Evolutionary conservation across 2,113 vertebrate species (phyloP), one percentile per base, ranked within the genome.

Genomic region (Meleagris gallopavo): DNA sequence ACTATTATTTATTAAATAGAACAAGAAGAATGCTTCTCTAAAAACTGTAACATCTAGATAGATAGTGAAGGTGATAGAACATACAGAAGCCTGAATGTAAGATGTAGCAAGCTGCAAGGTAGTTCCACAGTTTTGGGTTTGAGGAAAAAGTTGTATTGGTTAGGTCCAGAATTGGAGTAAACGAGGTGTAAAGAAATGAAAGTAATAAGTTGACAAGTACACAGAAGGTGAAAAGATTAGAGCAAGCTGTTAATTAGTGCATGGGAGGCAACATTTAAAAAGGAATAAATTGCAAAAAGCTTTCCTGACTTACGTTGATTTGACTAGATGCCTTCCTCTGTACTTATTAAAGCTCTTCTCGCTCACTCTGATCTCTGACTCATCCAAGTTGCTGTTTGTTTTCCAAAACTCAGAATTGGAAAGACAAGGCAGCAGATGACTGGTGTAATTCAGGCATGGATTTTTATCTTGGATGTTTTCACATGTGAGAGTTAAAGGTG

Each of bases 141-240:
- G 70, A 72, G 29, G 61, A 24, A 17, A 45, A 85, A 81, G 62
- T 71, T 36, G 76, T 38, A 30, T 32, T 41, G 60, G 15, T 88
- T 94, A 70, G 91, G 93, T 77, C 60, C 79, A 46, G 55, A 89
- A 64, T 6, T 77, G n/a, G 64, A 88, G 32, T 83, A 88, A 96
- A 94, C 73, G 60, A 91, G 65, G 41, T 80, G 34, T 69, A 91
- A 93, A 90, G 58, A 32, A 75, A 74, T 52, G 88, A 57, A 22
- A 86, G 19, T 88, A 81, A 77, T 71, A 83, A 5, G 20, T n/a
- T 94, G 86, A 46, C 41, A 93, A 70, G 83, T 46, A 86, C 45
- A 74, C 11, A 80, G 67, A 90, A 94, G 55, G 75, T 77, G 76
- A 86, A 93, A 83, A 80, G 48, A 91, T 77, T 40, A 86, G 54